phyloP scores from a whole-genome alignment of 2,113 vertebrate species.

The Ariopsis seemanni region DNA sequence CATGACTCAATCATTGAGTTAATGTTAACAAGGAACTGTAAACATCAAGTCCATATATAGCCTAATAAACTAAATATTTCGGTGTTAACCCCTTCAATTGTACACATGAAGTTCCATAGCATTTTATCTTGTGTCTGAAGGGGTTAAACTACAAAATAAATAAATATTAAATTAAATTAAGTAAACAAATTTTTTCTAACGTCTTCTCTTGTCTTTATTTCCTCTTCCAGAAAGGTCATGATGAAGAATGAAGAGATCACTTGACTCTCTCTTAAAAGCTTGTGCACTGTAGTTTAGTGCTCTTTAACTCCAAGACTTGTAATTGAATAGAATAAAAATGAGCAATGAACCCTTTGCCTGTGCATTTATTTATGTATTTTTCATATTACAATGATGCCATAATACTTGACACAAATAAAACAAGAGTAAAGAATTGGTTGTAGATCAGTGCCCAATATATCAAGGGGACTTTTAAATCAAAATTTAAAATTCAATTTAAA shows the following conservation, averaged over 20 bases:
- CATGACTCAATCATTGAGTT: not conserved
- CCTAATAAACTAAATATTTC: not conserved
- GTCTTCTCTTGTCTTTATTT: slow-evolving; percentile 29
- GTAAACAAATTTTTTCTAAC: not conserved
- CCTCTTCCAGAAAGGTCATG: slow-evolving; percentile 68
- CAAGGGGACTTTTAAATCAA: too few relatives aligned
- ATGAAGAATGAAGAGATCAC: slow-evolving; percentile 63
- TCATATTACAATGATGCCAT: not conserved
- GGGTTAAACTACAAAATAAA: too few relatives aligned
- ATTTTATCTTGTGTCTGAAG: too few relatives aligned
- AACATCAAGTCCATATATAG: not conserved
- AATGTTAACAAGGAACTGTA: not conserved
- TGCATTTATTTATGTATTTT: not conserved
- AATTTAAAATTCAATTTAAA: not conserved
- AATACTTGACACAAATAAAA: not conserved
- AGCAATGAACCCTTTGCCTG: slow-evolving; percentile 4
- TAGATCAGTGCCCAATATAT: not conserved
- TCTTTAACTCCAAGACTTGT: slow-evolving; percentile 19
- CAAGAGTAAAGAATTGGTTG: not conserved
- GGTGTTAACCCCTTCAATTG: too few relatives aligned
- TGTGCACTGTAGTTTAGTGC: slow-evolving; percentile 24
- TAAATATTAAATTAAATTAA: too few relatives aligned
- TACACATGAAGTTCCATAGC: too few relatives aligned
- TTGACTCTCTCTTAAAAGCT: not conserved
- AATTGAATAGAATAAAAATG: slow-evolving; percentile 37